Evolutionary conservation across 30 jellyfish, hydroid and myxozoan species (phyloP).

Genomic region (Aurelia aurita): DNA sequence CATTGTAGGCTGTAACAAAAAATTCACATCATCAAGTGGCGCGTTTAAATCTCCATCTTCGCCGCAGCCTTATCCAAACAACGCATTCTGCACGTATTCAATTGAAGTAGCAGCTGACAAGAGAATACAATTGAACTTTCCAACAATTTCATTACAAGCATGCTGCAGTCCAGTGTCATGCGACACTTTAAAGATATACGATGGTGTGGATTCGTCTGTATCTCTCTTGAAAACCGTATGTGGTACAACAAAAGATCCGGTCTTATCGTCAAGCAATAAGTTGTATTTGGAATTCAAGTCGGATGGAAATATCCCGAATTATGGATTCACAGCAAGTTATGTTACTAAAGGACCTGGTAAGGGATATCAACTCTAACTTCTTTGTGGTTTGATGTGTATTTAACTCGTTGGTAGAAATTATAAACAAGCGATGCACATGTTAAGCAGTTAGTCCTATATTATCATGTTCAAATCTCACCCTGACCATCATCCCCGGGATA

Average conservation of each 20-base stretch:
- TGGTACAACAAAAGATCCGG: neutral
- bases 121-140: slow-evolving; percentile 4
- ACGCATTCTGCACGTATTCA: slow-evolving; percentile 40
- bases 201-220: slow-evolving; percentile 8
- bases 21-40: slow-evolving; percentile 51
- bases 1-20: slow-evolving; percentile 68
- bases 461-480: no score
- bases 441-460: no score
- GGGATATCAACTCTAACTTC: neutral
- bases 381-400: no score
- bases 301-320: slow-evolving; percentile 18
- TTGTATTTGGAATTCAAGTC: slow-evolving; percentile 12
- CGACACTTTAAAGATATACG: slow-evolving; percentile 4
- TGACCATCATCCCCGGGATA: no score
- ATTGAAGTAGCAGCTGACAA: slow-evolving; percentile 7
- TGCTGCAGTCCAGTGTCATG: neutral
- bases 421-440: no score
- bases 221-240: slow-evolving; percentile 6
- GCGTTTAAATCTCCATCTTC: slow-evolving; percentile 53
- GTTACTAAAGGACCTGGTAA: slow-evolving; percentile 13
- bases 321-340: slow-evolving; percentile 36
- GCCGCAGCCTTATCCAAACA: slow-evolving; percentile 56
- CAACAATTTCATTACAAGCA: slow-evolving; percentile 12
- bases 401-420: no score
- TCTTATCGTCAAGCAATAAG: slow-evolving; percentile 12